Evolutionary conservation across 2,888 invertebrate genomes (phyloP).

Genomic region (Tachina lurida): DNA sequence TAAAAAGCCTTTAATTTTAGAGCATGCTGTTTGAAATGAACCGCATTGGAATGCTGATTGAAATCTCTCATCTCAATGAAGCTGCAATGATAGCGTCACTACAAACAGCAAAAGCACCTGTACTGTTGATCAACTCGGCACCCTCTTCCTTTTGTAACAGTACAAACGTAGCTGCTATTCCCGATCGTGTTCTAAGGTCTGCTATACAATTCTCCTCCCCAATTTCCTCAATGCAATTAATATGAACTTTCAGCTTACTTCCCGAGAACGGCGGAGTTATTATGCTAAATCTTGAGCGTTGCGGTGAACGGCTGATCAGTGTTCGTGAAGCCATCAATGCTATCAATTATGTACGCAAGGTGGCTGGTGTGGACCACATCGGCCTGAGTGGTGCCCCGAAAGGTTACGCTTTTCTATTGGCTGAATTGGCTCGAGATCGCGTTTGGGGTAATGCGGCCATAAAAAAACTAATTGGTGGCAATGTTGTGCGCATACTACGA

Average conservation of each 20-base stretch:
- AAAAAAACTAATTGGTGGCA: conserved; percentile 85
- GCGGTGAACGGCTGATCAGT: conserved; percentile 81
- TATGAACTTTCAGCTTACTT: conserved; percentile 75
- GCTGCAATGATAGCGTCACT: conserved; percentile 86
- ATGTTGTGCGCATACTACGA: conserved; percentile 84
- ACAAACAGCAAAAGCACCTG: conserved; percentile 86
- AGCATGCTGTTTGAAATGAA: conserved; percentile 87
- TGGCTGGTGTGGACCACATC: conserved; percentile 87
- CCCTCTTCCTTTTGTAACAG: conserved; percentile 86
- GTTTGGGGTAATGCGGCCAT: conserved; percentile 85
- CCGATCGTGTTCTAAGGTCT: conserved; percentile 89
- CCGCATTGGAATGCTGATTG: conserved; percentile 88
- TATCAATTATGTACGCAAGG: conserved; percentile 86
- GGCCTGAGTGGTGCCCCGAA: conserved; percentile 85
- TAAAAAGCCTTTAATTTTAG: conserved; percentile 77
- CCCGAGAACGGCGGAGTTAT: conserved; percentile 86
- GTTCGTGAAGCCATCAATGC: conserved; percentile 84
- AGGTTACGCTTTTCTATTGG: conserved; percentile 85
- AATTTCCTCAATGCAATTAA: not conserved
- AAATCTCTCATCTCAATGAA: conserved; percentile 86
- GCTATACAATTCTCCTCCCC: not conserved
- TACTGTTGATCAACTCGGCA: conserved; percentile 87
- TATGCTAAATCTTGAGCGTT: conserved; percentile 86
- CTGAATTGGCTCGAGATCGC: conserved; percentile 85
- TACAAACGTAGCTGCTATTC: conserved; percentile 89